Base-by-base conservation (phyloP, 2,797 vertebrate species). In the Dallia pectoralis region DNA sequence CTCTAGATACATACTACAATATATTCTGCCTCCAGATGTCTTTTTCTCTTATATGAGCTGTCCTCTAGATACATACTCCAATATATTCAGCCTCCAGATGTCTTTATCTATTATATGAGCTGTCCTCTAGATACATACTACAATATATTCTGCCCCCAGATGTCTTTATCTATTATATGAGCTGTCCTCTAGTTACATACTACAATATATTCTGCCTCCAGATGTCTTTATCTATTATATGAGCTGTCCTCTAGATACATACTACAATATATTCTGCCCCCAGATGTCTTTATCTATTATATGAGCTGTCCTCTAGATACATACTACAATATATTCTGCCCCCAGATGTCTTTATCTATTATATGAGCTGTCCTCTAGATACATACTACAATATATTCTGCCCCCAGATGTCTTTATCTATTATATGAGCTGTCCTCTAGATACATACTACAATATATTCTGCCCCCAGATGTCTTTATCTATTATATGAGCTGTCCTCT, bases 11-110 rank as follows among this genome's bases (percentile, higher is more conserved):
- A 44, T 8, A 44, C 40, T 44, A 44, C 40, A 44, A 44, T 44
- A 44, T 44, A 44, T 44, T 87, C 84, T 87, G 90, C 78, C 85
- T 89, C 90, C 91, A 91, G 87, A 90, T 92, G 89, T 91, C 82
- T 86, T 44, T 14, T 36, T 40, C 36, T 40, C 40, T 44, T 14
- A 11, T 44, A 44, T 44, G 40, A 25, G 2, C 47, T 75, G 78
- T 81, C 85, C 86, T 86, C 84, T 76, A 86, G 82, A 87, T 88
- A 87, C 86, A 44, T 8, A 44, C 40, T 44, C 11, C 40, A 44
- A 44, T 44, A 44, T 44, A 44, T 44, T 87, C 84, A 87, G 90
- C 78, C 85, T 89, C 90, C 91, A 91, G 87, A 90, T 92, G 89
- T 91, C 82, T 86, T 44, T 14, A 3, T 40, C 36, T 40, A 9